Evolutionary conservation across 2,113 vertebrate species (phyloP).

Genomic region (Vireo altiloquus): DNA sequence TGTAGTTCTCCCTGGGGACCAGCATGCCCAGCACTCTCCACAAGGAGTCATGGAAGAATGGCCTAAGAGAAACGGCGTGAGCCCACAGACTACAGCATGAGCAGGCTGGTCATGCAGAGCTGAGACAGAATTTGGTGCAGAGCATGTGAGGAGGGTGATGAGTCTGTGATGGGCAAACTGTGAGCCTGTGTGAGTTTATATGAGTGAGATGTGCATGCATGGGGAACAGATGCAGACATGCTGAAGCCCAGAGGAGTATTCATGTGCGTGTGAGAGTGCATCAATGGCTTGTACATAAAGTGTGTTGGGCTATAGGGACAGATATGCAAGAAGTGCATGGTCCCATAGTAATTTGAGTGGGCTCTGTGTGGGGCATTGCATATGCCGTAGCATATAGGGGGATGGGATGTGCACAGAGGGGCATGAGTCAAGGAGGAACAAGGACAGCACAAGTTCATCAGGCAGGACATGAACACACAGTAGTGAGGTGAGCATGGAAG

Average conservation of each 20-base stretch:
- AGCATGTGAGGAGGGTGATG: neutral
- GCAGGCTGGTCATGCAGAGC: neutral
- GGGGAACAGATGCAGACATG: rapidly evolving
- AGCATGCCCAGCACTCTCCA: neutral
- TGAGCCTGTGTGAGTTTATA: neutral
- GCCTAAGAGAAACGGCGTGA: neutral
- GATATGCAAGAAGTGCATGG: neutral
- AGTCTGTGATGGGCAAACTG: neutral
- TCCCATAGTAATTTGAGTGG: neutral
- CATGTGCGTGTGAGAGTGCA: rapidly evolving
- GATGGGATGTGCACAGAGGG: neutral
- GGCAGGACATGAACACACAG: neutral
- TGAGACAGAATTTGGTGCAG: neutral
- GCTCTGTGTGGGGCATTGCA: neutral
- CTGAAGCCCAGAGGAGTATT: rapidly evolving
- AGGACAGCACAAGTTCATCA: neutral
- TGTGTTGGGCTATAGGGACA: neutral
- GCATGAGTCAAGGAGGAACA: neutral
- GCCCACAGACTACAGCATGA: neutral
- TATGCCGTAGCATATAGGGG: rapidly evolving
- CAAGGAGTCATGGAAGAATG: neutral
- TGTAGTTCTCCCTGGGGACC: neutral
- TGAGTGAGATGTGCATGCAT: neutral
- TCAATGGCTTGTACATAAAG: neutral
- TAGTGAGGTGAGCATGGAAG: neutral